Percentiles rank a stretch among this genome's conserved stretches.
Evolutionary conservation across 2,113 vertebrate species (phyloP).

Genomic region (Spermophilus dauricus): DNA sequence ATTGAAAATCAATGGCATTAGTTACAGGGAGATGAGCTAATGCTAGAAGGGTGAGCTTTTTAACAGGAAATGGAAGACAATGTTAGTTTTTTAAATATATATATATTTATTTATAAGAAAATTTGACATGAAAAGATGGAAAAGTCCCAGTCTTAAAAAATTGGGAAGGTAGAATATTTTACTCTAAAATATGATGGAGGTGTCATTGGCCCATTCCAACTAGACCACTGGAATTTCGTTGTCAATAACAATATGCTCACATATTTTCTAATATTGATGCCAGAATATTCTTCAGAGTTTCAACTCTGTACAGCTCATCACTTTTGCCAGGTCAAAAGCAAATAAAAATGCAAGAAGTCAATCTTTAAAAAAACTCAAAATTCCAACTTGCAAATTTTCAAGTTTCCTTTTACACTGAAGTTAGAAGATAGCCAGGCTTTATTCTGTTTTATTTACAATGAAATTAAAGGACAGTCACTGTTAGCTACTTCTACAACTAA

Average conservation of each 20-base stretch:
- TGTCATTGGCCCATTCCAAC: constrained; percentile 36
- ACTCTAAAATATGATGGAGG: not conserved
- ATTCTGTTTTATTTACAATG: not conserved
- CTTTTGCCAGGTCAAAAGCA: constrained; percentile 64
- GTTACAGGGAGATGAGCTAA: constrained; percentile 48
- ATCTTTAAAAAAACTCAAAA: constrained; percentile 50
- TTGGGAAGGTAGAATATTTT: constrained; percentile 5
- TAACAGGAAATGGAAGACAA: not conserved
- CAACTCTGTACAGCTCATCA: not conserved
- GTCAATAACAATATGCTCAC: not conserved
- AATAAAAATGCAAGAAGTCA: constrained; percentile 66
- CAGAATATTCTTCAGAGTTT: not conserved
- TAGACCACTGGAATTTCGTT: constrained; percentile 39
- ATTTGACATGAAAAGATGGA: constrained; percentile 21
- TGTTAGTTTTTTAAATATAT: too few relatives aligned
- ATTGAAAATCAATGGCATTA: constrained; percentile 68
- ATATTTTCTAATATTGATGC: not conserved
- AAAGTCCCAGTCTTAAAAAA: not conserved
- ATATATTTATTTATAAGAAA: not conserved
- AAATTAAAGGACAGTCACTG: not conserved
- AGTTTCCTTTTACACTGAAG: not conserved
- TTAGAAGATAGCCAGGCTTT: constrained; percentile 22
- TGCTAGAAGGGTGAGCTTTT: not conserved
- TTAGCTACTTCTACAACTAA: constrained; percentile 38
- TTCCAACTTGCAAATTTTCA: not conserved